Evolutionary conservation across 2,888 invertebrate genomes (phyloP).

Genomic region (Acanthopleura granulata): DNA sequence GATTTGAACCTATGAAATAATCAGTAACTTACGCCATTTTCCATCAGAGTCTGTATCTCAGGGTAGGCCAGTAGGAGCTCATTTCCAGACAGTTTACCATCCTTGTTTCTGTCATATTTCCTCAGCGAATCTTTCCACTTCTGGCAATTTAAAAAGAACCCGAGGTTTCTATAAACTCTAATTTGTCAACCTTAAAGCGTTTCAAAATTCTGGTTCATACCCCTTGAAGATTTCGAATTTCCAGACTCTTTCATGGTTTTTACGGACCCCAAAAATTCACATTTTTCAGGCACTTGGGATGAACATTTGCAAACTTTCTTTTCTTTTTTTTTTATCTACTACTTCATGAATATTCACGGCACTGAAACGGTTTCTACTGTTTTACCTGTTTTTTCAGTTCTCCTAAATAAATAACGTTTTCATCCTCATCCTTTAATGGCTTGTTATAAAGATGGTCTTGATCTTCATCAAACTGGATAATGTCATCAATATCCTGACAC

Average conservation of each 20-base stretch:
- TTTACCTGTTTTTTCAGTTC: neutral
- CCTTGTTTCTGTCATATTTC: constrained; percentile 29
- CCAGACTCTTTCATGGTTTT: no score
- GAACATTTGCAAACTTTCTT: no score
- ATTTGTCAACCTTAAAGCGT: no score
- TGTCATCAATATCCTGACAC: neutral
- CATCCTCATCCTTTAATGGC: neutral
- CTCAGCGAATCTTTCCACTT: constrained; percentile 1
- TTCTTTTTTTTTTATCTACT: neutral
- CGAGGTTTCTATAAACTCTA: no score
- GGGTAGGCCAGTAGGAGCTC: constrained; percentile 25
- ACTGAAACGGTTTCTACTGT: neutral
- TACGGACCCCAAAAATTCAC: no score
- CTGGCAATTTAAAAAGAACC: neutral
- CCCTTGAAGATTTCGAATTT: no score
- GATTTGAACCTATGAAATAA: no score
- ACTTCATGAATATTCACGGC: neutral
- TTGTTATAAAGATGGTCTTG: neutral
- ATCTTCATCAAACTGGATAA: constrained; percentile 13
- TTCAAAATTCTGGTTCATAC: no score
- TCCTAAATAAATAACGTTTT: neutral
- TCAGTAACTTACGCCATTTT: neutral
- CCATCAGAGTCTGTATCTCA: constrained; percentile 21
- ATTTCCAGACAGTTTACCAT: constrained; percentile 27
- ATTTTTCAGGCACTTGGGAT: no score